phyloP scores from a whole-genome alignment of 2,888 invertebrate species.

The Euphydryas editha region DNA sequence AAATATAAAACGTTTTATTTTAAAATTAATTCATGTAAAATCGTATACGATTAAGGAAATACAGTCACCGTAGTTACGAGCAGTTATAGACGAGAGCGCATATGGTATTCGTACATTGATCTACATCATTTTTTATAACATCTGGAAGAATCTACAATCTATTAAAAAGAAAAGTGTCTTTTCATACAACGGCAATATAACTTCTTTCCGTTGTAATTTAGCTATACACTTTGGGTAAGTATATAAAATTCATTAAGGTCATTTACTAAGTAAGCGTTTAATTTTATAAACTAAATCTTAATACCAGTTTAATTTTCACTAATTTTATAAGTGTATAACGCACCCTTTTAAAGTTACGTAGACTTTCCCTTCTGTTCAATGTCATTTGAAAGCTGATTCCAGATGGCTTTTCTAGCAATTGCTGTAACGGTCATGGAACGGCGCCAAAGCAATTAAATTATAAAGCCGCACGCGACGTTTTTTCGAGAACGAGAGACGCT shows the following conservation, averaged over 20 bases:
- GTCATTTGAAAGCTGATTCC: slow-evolving; percentile 1
- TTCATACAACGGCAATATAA: too few species aligned
- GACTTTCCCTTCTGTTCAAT: background rate
- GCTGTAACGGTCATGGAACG: slow-evolving; percentile 61
- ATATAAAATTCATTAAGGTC: too few species aligned
- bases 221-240: too few species aligned
- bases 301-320: too few species aligned
- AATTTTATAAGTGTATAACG: too few species aligned
- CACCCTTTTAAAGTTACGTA: background rate
- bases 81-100: slow-evolving; percentile 21
- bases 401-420: slow-evolving; percentile 39
- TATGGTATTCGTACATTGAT: slow-evolving; percentile 19
- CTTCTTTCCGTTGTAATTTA: too few species aligned
- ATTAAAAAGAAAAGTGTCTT: too few species aligned
- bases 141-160: slow-evolving; percentile 8
- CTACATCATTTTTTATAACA: background rate
- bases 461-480: slow-evolving; percentile 62
- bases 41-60: slow-evolving; percentile 32
- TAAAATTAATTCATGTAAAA: slow-evolving; percentile 31
- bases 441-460: slow-evolving; percentile 79
- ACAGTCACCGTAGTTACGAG: slow-evolving; percentile 22
- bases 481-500: too few species aligned
- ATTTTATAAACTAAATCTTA: too few species aligned
- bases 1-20: slow-evolving; percentile 17
- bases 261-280: too few species aligned